Conservation (phyloP, 2,797 vertebrate species). For the Pteronotus mesoamericanus region DNA sequence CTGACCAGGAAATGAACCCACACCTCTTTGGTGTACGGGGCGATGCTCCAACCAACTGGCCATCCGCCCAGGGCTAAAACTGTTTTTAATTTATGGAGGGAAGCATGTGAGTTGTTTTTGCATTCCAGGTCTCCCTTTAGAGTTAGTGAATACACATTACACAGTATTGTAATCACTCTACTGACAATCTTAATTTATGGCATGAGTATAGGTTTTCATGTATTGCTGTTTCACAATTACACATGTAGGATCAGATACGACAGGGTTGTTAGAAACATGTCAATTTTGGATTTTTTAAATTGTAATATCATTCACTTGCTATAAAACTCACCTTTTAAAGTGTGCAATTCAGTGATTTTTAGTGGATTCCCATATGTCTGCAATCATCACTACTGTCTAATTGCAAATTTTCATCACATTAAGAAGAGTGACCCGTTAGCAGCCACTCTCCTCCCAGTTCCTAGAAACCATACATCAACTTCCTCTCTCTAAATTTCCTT, state of each 20-base stretch:
- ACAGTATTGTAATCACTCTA: not conserved
- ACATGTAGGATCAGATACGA: not conserved
- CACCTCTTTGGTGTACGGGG: not conserved
- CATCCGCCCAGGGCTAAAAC: not conserved
- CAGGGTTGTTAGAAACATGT: not conserved
- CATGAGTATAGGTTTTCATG: not conserved
- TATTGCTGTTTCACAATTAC: not conserved
- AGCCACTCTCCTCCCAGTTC: not conserved
- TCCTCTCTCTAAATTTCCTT: not conserved
- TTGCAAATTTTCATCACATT: not conserved
- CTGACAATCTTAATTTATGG: not conserved
- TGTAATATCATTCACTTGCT: not conserved
- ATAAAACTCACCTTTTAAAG: not conserved
- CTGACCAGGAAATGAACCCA: not conserved
- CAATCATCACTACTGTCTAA: not conserved
- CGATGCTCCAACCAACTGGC: not conserved
- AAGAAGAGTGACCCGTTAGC: not conserved
- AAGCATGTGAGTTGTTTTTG: not conserved
- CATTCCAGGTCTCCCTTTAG: not conserved
- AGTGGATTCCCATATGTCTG: not conserved
- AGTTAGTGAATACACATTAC: not conserved
- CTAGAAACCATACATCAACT: not conserved
- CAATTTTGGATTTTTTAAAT: not conserved
- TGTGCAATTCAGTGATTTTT: not conserved
- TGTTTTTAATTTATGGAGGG: not conserved